A percentile compares a stretch with the other conserved stretches of the same genome.
Conservation (phyloP, 2,888 invertebrate species). For the Dicyrtoma fusca region DNA sequence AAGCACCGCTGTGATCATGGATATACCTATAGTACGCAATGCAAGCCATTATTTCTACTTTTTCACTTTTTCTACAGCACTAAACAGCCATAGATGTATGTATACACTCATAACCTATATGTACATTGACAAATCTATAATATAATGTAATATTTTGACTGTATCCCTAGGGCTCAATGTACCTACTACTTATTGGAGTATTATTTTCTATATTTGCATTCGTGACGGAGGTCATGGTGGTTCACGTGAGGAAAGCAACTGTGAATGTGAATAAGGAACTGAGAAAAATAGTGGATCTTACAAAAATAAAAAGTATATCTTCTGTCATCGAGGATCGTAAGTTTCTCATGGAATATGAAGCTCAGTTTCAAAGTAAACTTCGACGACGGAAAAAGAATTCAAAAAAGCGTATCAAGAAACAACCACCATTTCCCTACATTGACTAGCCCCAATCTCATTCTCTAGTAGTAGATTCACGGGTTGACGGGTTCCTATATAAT, state of each 20-base stretch:
- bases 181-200: slow-evolving; percentile 52
- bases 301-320: slow-evolving; percentile 33
- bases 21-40: too few relatives aligned
- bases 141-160: neutral
- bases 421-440: slow-evolving; percentile 41
- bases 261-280: slow-evolving; percentile 42
- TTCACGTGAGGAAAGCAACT: slow-evolving; percentile 21
- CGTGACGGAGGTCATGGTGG: slow-evolving; percentile 42
- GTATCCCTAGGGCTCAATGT: slow-evolving; percentile 48
- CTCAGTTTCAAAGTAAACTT: slow-evolving; percentile 29
- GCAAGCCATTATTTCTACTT: too few relatives aligned
- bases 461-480: too few relatives aligned
- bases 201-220: slow-evolving; percentile 48
- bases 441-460: slow-evolving; percentile 28
- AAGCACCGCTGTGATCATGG: too few relatives aligned
- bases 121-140: neutral
- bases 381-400: slow-evolving; percentile 23
- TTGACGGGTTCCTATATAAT: too few relatives aligned
- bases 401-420: slow-evolving; percentile 20
- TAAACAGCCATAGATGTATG: too few relatives aligned
- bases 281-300: slow-evolving; percentile 41
- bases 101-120: slow-evolving; percentile 1
- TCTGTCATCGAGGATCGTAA: slow-evolving; percentile 11
- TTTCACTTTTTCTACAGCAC: too few relatives aligned
- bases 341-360: slow-evolving; percentile 30